These are phyloP conservation scores for Zosterops hypoxanthus DNA, from an alignment of 2,113 vertebrate species.

Conservation along the genomic window DNA sequence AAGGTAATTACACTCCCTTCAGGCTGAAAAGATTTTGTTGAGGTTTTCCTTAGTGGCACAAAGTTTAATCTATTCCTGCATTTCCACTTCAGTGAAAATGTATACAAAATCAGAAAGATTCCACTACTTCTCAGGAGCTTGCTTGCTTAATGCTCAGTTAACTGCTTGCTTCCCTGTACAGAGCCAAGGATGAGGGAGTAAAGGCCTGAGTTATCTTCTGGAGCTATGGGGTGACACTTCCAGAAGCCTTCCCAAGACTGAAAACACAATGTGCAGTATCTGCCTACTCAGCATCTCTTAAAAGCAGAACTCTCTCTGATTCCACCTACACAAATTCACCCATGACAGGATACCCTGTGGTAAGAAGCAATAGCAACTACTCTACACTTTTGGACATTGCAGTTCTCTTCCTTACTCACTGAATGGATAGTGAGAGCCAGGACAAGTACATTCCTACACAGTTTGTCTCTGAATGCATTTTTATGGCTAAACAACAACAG, in stretches of 20 bases:
- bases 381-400: not conserved
- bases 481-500: not conserved
- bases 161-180: not conserved
- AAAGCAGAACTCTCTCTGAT: not conserved
- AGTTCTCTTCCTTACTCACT: not conserved
- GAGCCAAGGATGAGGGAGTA: not conserved
- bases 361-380: not conserved
- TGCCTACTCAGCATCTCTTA: not conserved
- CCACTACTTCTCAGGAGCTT: not conserved
- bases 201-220: not conserved
- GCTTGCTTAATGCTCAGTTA: not conserved
- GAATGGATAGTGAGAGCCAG: not conserved
- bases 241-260: not conserved
- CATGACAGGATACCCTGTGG: not conserved
- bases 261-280: not conserved
- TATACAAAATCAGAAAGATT: not conserved
- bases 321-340: not conserved
- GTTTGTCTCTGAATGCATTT: not conserved
- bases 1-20: not conserved
- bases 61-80: not conserved
- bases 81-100: not conserved
- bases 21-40: not conserved
- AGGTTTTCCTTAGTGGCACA: not conserved
- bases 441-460: not conserved
- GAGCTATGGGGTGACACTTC: fast-evolving